phyloP scores from a whole-genome alignment of 2,797 vertebrate species.

The Alcedo quadribrachys region DNA sequence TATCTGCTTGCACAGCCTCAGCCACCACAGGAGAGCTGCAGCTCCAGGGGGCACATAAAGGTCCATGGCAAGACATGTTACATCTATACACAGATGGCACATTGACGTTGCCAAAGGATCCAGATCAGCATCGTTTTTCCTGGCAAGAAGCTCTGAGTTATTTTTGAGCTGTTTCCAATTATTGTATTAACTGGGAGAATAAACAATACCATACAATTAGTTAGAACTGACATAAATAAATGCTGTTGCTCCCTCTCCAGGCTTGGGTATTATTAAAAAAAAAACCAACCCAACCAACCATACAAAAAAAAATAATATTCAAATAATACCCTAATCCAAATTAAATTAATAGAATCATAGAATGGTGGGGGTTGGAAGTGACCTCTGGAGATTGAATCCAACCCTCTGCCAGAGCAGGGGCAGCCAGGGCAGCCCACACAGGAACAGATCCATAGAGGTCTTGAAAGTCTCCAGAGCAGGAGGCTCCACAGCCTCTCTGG shows the following conservation, averaged over 20 bases:
- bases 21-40: neutral
- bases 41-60: neutral
- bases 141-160: slow-evolving; percentile 45
- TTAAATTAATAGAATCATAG: neutral
- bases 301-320: neutral
- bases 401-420: too few species aligned
- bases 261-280: neutral
- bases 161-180: slow-evolving; percentile 64
- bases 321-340: neutral
- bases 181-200: slow-evolving; percentile 55
- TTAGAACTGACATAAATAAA: neutral
- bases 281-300: neutral
- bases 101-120: neutral
- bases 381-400: too few species aligned
- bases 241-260: neutral
- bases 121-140: slow-evolving; percentile 18
- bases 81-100: slow-evolving; percentile 39
- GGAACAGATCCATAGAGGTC: too few species aligned
- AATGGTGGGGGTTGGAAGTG: too few species aligned
- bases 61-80: neutral
- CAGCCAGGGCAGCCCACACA: too few species aligned
- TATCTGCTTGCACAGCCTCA: accelerated
- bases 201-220: slow-evolving; percentile 38
- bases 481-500: too few species aligned
- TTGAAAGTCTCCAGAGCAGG: too few species aligned